Evolutionary conservation across 1,140 invertebrate genomes (phyloP).

Genomic region (Helicoverpa zea): DNA sequence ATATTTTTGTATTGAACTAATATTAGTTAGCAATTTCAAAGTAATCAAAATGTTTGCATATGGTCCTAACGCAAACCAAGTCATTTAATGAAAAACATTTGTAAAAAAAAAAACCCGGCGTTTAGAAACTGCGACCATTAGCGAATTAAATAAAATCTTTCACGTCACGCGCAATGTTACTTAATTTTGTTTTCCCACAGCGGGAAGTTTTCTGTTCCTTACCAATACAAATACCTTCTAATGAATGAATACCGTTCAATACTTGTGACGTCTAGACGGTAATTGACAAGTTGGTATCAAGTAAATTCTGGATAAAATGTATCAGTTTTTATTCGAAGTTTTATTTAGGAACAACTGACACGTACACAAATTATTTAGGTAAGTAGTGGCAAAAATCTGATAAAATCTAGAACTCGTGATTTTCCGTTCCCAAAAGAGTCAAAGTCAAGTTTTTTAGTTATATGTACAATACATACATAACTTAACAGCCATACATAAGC

Average conservation of each 20-base stretch:
- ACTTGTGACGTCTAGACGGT: conserved; percentile 62
- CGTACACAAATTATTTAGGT: too few relatives aligned
- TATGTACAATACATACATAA: too few relatives aligned
- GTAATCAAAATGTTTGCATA: too few relatives aligned
- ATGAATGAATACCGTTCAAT: conserved; percentile 34
- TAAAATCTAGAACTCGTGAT: neutral
- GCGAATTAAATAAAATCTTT: conserved; percentile 26
- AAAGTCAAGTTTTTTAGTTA: too few relatives aligned
- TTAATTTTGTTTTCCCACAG: neutral
- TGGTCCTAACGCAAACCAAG: neutral
- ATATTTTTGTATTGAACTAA: too few relatives aligned
- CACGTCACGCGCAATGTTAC: neutral
- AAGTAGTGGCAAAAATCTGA: neutral
- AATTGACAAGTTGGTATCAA: conserved; percentile 52
- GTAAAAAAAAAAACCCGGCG: neutral
- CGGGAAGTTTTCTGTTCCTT: neutral
- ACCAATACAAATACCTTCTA: conserved; percentile 9
- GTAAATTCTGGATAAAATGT: conserved; percentile 31
- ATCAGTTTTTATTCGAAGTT: neutral
- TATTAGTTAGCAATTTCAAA: too few relatives aligned
- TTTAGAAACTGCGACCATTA: neutral
- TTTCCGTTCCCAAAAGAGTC: too few relatives aligned
- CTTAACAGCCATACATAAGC: too few relatives aligned
- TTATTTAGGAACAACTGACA: too few relatives aligned
- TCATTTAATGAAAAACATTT: neutral